Evolutionary conservation across 1,140 invertebrate species (phyloP), one percentile per base, ranked within the genome.

Genomic region (Drosophila lacertosa): DNA sequence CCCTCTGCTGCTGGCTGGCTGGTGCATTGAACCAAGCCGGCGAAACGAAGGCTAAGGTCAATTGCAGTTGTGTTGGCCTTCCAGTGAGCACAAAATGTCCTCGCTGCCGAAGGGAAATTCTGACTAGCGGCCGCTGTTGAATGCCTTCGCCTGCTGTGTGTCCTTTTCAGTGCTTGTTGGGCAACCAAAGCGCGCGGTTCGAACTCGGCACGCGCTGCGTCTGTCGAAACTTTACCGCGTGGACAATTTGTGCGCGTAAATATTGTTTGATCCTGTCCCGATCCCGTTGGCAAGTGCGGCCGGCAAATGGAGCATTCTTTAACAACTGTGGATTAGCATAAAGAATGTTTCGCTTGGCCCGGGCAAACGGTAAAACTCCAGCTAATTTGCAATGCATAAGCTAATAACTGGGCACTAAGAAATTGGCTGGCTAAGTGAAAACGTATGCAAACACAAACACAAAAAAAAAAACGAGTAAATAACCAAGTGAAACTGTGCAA

Each of bases 31-130:
- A 88, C 77, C 51, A 74, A 75, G 60, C 82, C 77, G 82, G 82
- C 77, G 59, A 54, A 66, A 33, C 78, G 83, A 82, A 88, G 82
- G 82, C 83, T 88, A 88, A 88, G 83, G 82, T 88, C 82, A 88
- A 73, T 75, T 88, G 82, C 82, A 89, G 51, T 69, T 54, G 32
- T n/a, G 42, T 33, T 58, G 60, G 35, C 15, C 15, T 86, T 89
- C 82, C 82, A 82, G 82, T 88, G 65, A 70, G 76, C 68, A 39
- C 22, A 22, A 58, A 82, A 82, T 70, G 35, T 82, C 70, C 79
- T 58, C 54, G 29, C 20, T 29, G 10, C 20, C n/a, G 1, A 26
- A 3, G 50, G 29, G 62, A 58, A 70, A 81, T 82, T 71, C 81
- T 63, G 42, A 29, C 11, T 37, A 22, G 32, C 72, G 24, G 24